Base-by-base conservation (phyloP, 2,888 invertebrate species). In the Thymelicus acteon region DNA sequence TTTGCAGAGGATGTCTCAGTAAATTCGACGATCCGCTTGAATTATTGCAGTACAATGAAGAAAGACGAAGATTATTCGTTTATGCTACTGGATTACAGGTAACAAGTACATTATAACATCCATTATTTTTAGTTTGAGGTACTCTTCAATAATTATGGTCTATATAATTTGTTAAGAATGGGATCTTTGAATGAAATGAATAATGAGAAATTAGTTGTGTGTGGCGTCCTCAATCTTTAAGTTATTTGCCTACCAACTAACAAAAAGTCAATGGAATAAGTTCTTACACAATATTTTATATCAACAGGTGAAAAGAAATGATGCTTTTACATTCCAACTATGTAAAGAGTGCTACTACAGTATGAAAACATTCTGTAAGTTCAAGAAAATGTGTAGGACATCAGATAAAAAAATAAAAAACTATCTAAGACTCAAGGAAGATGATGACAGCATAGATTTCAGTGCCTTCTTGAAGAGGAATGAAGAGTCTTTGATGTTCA, bases 51-150 rank as follows among this genome's bases (percentile, higher is more conserved):
- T 91, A 90, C 73, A 87, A 87, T 40, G 91, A 93, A 76, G 91
- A 85, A 76, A 88, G 88, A 71, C 81, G 90, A 76, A 84, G 92
- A 75, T 78, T 92, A 58, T 92, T 92, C 78, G 82, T 91, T 1
- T 92, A 92, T 74, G 87, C 85, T 13, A 93, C 93, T 13, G 91
- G 91, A 5, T 78, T 94, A 75, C 91, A 93, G 87, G 94, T 93
- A 81, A 31, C 7, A 12, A 10, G 44, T 44, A n/a, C n/a, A n/a
- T n/a, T n/a, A n/a, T n/a, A 44, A 44, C 10, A 44, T 19, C 6
- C 31, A 2, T 19, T n/a, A n/a, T n/a, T n/a, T n/a, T n/a, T n/a
- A n/a, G n/a, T n/a, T n/a, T n/a, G n/a, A n/a, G n/a, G n/a, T n/a
- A n/a, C n/a, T n/a, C n/a, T n/a, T n/a, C n/a, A n/a, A n/a, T n/a